Evolutionary conservation across 2,113 vertebrate genomes (phyloP).

Genomic region (Nerophis ophidion): DNA sequence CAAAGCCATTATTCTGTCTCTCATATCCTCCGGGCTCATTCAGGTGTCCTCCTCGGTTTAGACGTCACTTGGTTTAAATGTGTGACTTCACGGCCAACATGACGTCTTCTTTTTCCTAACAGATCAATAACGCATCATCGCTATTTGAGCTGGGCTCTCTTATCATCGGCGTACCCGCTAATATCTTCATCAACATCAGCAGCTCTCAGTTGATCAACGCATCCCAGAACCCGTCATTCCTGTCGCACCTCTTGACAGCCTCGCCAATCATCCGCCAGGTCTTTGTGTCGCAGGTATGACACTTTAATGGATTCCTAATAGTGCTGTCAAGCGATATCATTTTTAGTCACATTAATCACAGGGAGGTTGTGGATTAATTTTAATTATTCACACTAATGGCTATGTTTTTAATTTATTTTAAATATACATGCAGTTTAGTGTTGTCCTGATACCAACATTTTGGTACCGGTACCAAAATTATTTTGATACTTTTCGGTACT

Average conservation of each 20-base stretch:
- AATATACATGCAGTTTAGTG: too few species aligned
- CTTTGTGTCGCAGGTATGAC: slow-evolving; percentile 59
- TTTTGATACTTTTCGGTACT: too few species aligned
- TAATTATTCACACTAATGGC: too few species aligned
- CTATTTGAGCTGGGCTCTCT: slow-evolving; percentile 60
- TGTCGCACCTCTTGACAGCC: slow-evolving; percentile 29
- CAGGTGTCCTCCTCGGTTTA: slow-evolving; percentile 40
- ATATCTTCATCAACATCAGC: slow-evolving; percentile 11
- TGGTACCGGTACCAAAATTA: too few species aligned
- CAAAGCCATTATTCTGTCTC: slow-evolving; percentile 35
- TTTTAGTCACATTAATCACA: too few species aligned
- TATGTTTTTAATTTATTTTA: too few species aligned
- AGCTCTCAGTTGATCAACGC: slow-evolving; percentile 25
- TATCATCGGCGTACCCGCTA: slow-evolving; percentile 46
- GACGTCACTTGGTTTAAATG: neutral
- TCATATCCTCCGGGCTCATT: slow-evolving; percentile 39
- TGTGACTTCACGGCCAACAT: neutral
- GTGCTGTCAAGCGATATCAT: too few species aligned
- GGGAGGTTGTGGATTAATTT: too few species aligned
- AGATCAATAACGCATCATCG: slow-evolving; percentile 31
- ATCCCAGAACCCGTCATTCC: slow-evolving; percentile 27
- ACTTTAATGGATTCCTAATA: neutral
- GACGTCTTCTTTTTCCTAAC: neutral
- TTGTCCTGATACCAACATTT: too few species aligned
- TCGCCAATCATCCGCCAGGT: slow-evolving; percentile 39